phyloP scores from a whole-genome alignment of 2,888 invertebrate genomes.

The Scelioninae gen. 1 region DNA sequence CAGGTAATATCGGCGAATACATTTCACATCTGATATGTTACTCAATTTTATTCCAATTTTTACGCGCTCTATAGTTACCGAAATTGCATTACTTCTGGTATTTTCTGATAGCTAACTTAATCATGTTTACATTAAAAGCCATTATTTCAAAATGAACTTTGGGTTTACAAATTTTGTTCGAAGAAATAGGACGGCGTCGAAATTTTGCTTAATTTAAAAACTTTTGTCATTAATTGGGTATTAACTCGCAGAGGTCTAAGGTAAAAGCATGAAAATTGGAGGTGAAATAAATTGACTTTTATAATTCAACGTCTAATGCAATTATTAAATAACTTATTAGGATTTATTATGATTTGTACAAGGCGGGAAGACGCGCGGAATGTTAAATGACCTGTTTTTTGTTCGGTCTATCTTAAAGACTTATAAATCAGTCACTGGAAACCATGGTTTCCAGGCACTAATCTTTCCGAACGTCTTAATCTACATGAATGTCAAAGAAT shows the following conservation, averaged over 20 bases:
- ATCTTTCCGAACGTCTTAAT: conserved; percentile 46
- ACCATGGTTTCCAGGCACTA: conserved; percentile 34
- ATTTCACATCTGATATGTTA: conserved; percentile 37
- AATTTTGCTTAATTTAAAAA: no score
- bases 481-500: conserved; percentile 41
- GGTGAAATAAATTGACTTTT: no score
- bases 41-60: conserved; percentile 43
- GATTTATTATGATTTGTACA: conserved; percentile 17
- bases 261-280: no score
- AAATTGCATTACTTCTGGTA: no score
- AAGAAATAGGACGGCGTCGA: no score
- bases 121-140: no score
- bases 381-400: conserved; percentile 28
- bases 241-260: no score
- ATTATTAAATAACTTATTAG: neutral
- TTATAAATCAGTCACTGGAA: conserved; percentile 55
- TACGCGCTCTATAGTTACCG: neutral
- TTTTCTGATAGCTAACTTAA: no score
- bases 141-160: no score
- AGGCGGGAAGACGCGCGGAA: conserved; percentile 6
- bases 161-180: no score
- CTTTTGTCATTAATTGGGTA: no score
- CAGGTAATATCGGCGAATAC: neutral
- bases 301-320: no score
- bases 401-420: conserved; percentile 38